These are phyloP conservation scores for Caiman crocodilus DNA, from an alignment of 2,797 vertebrate genomes.

Conservation along the genomic window DNA sequence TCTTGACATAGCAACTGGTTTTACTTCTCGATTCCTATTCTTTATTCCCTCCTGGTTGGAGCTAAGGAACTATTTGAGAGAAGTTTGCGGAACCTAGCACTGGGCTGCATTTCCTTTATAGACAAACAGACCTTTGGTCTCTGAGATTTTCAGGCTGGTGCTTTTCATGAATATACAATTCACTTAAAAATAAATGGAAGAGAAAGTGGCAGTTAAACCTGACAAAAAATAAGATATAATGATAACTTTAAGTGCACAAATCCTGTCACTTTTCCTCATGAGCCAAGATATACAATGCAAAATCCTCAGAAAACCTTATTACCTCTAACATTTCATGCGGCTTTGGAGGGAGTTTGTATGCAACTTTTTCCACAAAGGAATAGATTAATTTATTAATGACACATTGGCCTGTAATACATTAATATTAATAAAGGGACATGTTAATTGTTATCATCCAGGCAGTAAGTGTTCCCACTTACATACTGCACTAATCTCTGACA, in stretches of 20 bases:
- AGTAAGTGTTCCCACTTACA: not conserved
- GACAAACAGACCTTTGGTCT: slow-evolving; percentile 65
- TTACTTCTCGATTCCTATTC: slow-evolving; percentile 45
- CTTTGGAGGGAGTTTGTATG: not conserved
- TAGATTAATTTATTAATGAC: not conserved
- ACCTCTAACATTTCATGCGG: not conserved
- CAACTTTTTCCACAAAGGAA: not conserved
- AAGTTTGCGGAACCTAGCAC: slow-evolving; percentile 41
- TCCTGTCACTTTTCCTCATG: slow-evolving; percentile 16
- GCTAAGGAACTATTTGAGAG: slow-evolving; percentile 50
- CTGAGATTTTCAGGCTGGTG: slow-evolving; percentile 23
- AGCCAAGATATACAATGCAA: not conserved
- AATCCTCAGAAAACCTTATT: not conserved
- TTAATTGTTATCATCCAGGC: not conserved
- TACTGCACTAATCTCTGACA: not conserved
- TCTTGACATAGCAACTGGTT: slow-evolving; percentile 15
- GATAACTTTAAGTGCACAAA: slow-evolving; percentile 17
- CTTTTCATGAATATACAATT: not conserved
- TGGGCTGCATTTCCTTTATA: slow-evolving; percentile 61
- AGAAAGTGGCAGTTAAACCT: slow-evolving; percentile 32
- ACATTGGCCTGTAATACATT: not conserved
- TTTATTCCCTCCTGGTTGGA: slow-evolving; percentile 49
- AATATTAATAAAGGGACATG: not conserved
- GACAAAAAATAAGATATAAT: slow-evolving; percentile 39
- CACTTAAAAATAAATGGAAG: slow-evolving; percentile 49